A percentile compares a stretch with the other conserved stretches of the same genome.
These are phyloP conservation scores for Pilophorus perplexus DNA, from an alignment of 2,888 invertebrate genomes.

Conservation along the genomic window DNA sequence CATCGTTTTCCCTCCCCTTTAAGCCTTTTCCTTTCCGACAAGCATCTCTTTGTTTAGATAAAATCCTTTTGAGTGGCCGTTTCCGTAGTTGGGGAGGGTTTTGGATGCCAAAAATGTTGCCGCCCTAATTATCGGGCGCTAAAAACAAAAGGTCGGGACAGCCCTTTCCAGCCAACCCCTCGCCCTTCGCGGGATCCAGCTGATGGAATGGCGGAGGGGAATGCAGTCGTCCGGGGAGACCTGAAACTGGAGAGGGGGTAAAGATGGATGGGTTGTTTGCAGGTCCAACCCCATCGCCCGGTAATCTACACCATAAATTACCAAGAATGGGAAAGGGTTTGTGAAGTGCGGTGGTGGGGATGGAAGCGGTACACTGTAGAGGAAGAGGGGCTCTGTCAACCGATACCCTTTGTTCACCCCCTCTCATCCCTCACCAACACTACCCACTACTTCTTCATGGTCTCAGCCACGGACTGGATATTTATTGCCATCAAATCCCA, in stretches of 20 bases:
- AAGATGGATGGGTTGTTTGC: slow-evolving; percentile 42
- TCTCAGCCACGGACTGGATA: slow-evolving; percentile 31
- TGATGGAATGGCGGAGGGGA: background rate
- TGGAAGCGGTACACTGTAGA: background rate
- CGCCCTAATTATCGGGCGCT: slow-evolving; percentile 30
- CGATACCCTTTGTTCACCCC: slow-evolving; percentile 29
- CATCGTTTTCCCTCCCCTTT: too few relatives aligned
- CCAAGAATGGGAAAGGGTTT: slow-evolving; percentile 33
- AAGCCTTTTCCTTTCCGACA: background rate
- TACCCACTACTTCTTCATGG: slow-evolving; percentile 14
- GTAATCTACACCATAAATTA: slow-evolving; percentile 43
- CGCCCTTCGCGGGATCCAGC: background rate
- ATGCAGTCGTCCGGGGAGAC: slow-evolving; percentile 5
- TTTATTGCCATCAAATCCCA: slow-evolving; percentile 42
- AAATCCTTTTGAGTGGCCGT: slow-evolving; percentile 8
- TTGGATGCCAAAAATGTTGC: slow-evolving; percentile 30
- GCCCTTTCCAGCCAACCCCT: background rate
- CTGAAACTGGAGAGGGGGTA: slow-evolving; percentile 6
- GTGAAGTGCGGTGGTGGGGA: background rate
- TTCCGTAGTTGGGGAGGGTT: slow-evolving; percentile 1
- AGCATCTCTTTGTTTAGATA: slow-evolving; percentile 2
- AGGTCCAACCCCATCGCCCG: slow-evolving; percentile 40
- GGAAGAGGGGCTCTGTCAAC: slow-evolving; percentile 36
- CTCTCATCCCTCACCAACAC: slow-evolving; percentile 11
- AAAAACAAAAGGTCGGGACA: slow-evolving; percentile 35